Base-by-base conservation (phyloP, 2,113 vertebrate species). In the Emberiza fucata region DNA sequence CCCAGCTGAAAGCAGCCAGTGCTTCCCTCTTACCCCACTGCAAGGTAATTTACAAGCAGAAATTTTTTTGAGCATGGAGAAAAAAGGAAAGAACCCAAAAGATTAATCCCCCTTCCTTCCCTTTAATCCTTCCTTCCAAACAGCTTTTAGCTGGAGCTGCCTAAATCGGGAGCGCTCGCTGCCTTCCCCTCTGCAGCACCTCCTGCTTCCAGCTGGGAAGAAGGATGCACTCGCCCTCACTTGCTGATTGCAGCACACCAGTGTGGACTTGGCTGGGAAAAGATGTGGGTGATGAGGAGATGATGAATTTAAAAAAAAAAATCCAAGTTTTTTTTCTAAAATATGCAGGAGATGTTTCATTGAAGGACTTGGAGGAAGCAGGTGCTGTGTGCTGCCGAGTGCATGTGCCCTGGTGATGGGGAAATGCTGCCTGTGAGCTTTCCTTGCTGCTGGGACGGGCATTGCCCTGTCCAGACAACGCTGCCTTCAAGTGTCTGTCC, bases 101-200 rank as follows among this genome's bases (percentile, higher is more conserved):
- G 2, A 6, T n/a, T 17, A 37, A 73, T 76, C 9, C 5, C 2
- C 2, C 9, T 54, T 61, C 45, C 28, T 68, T 90, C 18, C 45
- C 44, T 79, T 91, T 87, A 66, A 39, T 81, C 42, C 45, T 91
- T 61, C 40, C 44, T 76, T 81, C 35, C 22, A 54, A 88, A 18
- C 17, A 53, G 56, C 51, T 47, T 84, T 54, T 39, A 61, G 54
- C 42, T 70, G 60, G 72, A 88, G 42, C 5, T 82, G 29, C 23
- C 76, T 53, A 22, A 45, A 51, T 54, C 0, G 0, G 40, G 54
- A 42, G 44, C 0, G 19, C 59, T 89, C 0, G 0, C 33, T 48
- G 47, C 56, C 56, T 84, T 56, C 33, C 64, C 27, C 7, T 2
- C 54, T 79, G 57, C 0, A 3, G 53, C 57, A 60, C 24, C n/a